These are phyloP conservation scores for Hypolimnas misippus DNA, from an alignment of 2,888 invertebrate species.

Conservation along the genomic window DNA sequence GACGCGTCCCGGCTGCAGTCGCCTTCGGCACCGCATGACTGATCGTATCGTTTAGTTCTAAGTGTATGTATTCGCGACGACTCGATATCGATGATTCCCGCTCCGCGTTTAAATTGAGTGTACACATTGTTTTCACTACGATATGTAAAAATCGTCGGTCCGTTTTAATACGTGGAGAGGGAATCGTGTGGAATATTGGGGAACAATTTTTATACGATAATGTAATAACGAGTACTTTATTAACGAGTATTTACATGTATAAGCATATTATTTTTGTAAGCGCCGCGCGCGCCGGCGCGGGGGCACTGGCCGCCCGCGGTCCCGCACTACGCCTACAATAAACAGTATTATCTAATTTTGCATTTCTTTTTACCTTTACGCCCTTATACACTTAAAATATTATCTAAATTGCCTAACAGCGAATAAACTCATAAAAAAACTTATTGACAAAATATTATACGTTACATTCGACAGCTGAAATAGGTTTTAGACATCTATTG, in stretches of 20 bases:
- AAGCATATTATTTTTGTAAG: constrained; percentile 40
- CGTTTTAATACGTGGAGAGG: background rate
- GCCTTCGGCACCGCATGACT: background rate
- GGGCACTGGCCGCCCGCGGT: constrained; percentile 14
- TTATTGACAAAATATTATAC: too few relatives aligned
- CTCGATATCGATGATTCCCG: constrained; percentile 4
- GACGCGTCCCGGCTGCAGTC: constrained; percentile 10
- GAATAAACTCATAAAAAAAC: too few relatives aligned
- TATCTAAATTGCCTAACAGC: too few relatives aligned
- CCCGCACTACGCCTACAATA: constrained; percentile 39
- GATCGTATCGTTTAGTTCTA: constrained; percentile 9
- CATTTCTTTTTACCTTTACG: background rate
- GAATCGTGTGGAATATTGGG: constrained; percentile 10
- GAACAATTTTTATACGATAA: constrained; percentile 30
- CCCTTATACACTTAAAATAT: background rate
- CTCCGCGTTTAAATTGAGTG: background rate
- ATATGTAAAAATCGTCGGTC: background rate
- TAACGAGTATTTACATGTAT: constrained; percentile 19
- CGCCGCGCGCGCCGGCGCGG: constrained; percentile 10
- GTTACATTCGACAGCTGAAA: too few relatives aligned
- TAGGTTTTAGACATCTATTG: too few relatives aligned
- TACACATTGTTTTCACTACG: background rate
- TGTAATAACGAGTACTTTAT: constrained; percentile 28
- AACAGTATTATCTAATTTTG: constrained; percentile 45
- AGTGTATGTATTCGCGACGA: constrained; percentile 27